Conservation (phyloP, 2,888 invertebrate species). For the Rhagium mordax region DNA sequence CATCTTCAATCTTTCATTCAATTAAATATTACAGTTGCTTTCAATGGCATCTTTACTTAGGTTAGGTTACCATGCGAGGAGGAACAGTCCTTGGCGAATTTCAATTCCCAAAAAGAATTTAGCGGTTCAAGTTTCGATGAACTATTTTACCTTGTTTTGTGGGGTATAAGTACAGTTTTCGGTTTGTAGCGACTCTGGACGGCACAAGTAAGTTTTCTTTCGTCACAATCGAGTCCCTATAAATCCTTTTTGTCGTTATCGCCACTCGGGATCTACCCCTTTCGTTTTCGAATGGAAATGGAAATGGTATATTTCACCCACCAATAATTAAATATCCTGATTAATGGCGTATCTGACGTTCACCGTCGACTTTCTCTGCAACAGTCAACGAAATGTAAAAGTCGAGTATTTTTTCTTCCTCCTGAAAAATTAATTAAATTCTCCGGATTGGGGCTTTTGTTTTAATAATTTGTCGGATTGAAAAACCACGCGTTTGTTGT, state of each 20-base stretch:
- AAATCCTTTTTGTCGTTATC: slow-evolving; percentile 54
- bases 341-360: slow-evolving; percentile 57
- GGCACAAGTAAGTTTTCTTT: slow-evolving; percentile 34
- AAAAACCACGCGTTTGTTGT: slow-evolving; percentile 57
- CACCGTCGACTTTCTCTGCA: background rate
- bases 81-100: no score
- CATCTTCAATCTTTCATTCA: no score
- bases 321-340: slow-evolving; percentile 65
- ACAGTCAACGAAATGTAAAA: slow-evolving; percentile 2
- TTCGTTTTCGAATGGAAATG: slow-evolving; percentile 56
- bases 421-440: slow-evolving; percentile 63
- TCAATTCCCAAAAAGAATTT: no score
- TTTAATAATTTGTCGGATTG: slow-evolving; percentile 60
- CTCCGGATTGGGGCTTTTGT: slow-evolving; percentile 36
- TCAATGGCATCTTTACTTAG: no score
- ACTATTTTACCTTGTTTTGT: no score
- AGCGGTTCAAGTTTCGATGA: no score
- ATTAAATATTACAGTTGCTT: no score
- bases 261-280: slow-evolving; percentile 57
- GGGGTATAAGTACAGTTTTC: no score
- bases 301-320: slow-evolving; percentile 62
- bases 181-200: background rate
- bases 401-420: slow-evolving; percentile 45
- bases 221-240: slow-evolving; percentile 30
- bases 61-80: no score